Evolutionary conservation across 2,888 invertebrate species (phyloP).

Genomic region (Lepas anatifera): DNA sequence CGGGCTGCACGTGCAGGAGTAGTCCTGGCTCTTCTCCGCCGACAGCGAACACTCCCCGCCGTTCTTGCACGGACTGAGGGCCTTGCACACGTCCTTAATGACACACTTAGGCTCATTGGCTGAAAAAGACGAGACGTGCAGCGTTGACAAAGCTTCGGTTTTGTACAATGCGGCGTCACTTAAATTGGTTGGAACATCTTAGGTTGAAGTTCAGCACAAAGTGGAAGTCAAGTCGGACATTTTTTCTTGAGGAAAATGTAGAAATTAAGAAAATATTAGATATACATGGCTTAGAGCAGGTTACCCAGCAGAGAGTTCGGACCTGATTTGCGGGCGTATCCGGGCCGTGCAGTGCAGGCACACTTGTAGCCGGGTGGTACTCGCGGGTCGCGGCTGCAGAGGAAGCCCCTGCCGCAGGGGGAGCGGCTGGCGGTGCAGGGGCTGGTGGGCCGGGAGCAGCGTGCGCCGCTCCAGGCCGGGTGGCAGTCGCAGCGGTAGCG

Average conservation of each 20-base stretch:
- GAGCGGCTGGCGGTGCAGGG: not conserved
- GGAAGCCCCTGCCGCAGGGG: not conserved
- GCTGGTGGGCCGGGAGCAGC: not conserved
- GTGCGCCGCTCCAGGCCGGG: not conserved
- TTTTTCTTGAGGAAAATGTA: too few species aligned
- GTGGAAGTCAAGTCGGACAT: too few species aligned
- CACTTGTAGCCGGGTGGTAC: not conserved
- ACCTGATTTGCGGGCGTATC: not conserved
- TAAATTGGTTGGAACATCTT: too few species aligned
- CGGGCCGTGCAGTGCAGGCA: not conserved
- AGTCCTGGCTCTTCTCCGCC: not conserved
- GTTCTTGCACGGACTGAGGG: not conserved
- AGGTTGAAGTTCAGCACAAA: too few species aligned
- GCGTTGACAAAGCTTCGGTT: too few species aligned
- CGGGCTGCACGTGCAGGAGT: not conserved
- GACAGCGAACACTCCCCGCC: not conserved
- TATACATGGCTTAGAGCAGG: too few species aligned
- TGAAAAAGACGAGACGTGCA: too few species aligned
- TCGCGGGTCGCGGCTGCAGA: not conserved
- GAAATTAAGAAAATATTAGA: too few species aligned
- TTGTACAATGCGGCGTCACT: too few species aligned
- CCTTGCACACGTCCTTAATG: not conserved
- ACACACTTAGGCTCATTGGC: not conserved
- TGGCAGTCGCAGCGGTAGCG: not conserved
- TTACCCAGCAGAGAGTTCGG: too few species aligned